Evolutionary conservation across 2,113 vertebrate species (phyloP).

Genomic region (Ammodytes dubius): DNA sequence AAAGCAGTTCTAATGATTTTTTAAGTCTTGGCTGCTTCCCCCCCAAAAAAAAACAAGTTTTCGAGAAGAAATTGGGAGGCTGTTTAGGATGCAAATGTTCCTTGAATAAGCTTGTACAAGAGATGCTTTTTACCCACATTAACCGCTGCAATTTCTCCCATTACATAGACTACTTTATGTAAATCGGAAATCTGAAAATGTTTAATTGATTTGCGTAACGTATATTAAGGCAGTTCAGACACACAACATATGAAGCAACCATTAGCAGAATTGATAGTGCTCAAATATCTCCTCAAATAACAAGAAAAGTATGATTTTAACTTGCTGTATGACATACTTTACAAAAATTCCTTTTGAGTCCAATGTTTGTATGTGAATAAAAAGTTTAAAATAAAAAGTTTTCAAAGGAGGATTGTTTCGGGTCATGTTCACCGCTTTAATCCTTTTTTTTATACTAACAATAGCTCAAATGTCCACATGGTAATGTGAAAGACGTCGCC

Average conservation of each 20-base stretch:
- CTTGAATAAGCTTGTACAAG: neutral
- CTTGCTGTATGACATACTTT: neutral
- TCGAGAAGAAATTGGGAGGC: neutral
- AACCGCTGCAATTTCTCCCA: neutral
- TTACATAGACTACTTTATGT: too few species aligned
- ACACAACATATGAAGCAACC: neutral
- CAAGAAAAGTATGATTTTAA: neutral
- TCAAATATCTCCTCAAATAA: neutral
- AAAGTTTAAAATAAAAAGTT: too few species aligned
- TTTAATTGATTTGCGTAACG: neutral
- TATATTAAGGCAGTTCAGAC: neutral
- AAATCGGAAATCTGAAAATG: neutral
- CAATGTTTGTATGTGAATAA: too few species aligned
- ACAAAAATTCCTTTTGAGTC: neutral
- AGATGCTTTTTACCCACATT: neutral
- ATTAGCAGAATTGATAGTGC: neutral
- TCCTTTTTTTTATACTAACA: neutral
- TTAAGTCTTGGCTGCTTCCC: constrained; percentile 15
- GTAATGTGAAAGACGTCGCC: neutral
- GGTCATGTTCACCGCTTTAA: neutral
- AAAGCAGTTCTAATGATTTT: constrained; percentile 54
- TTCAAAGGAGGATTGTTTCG: neutral
- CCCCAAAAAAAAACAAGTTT: constrained; percentile 14
- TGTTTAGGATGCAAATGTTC: neutral
- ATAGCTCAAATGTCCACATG: neutral